Percentiles rank a stretch among this genome's conserved stretches.
phyloP scores from a whole-genome alignment of 37 sponge, comb jelly and placozoan species.

The Haliclona indistincta region DNA sequence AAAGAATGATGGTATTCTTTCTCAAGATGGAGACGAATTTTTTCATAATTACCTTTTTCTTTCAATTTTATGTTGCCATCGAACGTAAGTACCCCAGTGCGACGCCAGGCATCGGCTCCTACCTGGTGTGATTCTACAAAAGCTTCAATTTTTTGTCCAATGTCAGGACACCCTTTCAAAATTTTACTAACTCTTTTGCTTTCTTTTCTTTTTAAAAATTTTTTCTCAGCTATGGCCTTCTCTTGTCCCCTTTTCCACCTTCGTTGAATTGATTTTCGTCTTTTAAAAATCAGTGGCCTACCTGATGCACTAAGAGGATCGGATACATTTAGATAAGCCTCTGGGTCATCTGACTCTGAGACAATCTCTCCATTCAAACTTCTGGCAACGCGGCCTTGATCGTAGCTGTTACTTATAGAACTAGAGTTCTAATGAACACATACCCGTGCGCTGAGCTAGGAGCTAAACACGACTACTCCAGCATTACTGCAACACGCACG shows the following conservation, averaged over 20 bases:
- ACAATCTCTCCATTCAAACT: constrained; percentile 15
- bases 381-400: background rate
- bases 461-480: too few species aligned
- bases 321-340: background rate
- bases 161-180: constrained; percentile 14
- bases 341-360: constrained; percentile 18
- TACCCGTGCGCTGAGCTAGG: too few species aligned
- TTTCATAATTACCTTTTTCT: constrained; percentile 36
- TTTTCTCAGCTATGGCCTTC: too few species aligned
- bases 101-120: constrained; percentile 46
- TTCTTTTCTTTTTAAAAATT: too few species aligned
- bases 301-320: too few species aligned
- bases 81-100: constrained; percentile 55
- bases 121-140: background rate
- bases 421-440: too few species aligned
- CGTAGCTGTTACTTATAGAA: background rate
- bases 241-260: too few species aligned
- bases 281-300: too few species aligned
- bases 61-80: constrained; percentile 46
- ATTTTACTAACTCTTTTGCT: constrained; percentile 12
- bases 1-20: background rate
- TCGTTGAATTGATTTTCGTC: too few species aligned
- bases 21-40: constrained; percentile 22
- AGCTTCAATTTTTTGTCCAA: constrained; percentile 23
- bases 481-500: too few species aligned